phyloP scores from a whole-genome alignment of 2,888 invertebrate genomes.

The Dynastes grantii region DNA sequence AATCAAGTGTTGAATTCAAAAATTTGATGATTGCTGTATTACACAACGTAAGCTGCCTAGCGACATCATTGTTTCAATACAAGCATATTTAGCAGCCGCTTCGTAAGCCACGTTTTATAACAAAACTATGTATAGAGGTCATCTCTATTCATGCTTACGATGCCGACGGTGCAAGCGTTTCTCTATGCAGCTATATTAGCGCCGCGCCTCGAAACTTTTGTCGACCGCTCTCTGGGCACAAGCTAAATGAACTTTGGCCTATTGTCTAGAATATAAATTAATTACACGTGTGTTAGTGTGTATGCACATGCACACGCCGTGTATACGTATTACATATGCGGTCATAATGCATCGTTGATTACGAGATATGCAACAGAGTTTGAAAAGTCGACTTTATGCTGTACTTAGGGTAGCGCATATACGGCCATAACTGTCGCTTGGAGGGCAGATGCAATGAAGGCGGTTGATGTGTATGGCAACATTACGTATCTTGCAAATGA shows the following conservation, averaged over 20 bases:
- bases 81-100: too few relatives aligned
- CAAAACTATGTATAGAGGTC: neutral
- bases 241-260: constrained; percentile 15
- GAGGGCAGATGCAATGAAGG: neutral
- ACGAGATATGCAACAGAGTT: constrained; percentile 14
- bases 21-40: too few relatives aligned
- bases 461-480: neutral
- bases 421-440: neutral
- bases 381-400: constrained; percentile 9
- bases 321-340: neutral
- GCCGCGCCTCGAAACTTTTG: neutral
- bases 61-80: too few relatives aligned
- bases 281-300: constrained; percentile 12
- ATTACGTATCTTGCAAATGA: neutral
- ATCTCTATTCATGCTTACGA: neutral
- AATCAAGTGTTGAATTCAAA: too few relatives aligned
- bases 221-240: neutral
- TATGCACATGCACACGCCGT: neutral
- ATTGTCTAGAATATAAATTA: constrained; percentile 27
- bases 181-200: constrained; percentile 8
- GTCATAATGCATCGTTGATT: constrained; percentile 19
- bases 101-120: too few relatives aligned
- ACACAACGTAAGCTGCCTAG: too few relatives aligned
- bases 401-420: neutral
- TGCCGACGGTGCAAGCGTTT: neutral